phyloP scores from a whole-genome alignment of 2,888 invertebrate genomes.

The Tupiocoris notatus region DNA sequence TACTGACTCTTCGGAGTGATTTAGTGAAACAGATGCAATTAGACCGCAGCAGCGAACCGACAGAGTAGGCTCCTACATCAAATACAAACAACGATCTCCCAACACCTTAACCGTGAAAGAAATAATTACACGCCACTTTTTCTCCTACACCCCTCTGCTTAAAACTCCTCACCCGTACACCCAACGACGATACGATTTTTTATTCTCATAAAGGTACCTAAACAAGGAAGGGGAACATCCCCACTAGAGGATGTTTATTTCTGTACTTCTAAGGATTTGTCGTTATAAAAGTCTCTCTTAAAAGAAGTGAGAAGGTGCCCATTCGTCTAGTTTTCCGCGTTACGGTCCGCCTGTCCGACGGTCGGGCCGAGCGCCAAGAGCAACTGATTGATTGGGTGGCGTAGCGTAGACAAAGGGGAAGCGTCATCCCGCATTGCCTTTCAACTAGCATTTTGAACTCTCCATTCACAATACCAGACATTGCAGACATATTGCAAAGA shows the following conservation, averaged over 20 bases:
- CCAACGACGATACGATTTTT: background rate
- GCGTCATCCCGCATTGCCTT: background rate
- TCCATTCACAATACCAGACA: no score
- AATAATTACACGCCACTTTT: conserved; percentile 39
- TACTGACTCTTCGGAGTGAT: no score
- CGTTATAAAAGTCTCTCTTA: background rate
- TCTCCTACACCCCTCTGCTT: background rate
- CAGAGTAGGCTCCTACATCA: conserved; percentile 28
- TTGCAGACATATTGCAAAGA: no score
- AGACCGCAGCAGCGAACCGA: conserved; percentile 28
- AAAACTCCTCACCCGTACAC: no score
- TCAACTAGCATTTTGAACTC: no score
- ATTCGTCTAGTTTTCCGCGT: background rate
- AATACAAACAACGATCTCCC: conserved; percentile 37
- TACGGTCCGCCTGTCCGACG: background rate
- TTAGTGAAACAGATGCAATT: conserved; percentile 41
- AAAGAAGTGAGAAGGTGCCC: background rate
- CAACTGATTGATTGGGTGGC: background rate
- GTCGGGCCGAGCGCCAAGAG: background rate
- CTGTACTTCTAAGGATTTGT: background rate
- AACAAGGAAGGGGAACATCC: background rate
- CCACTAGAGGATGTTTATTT: background rate
- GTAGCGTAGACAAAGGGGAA: background rate
- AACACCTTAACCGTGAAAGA: conserved; percentile 42
- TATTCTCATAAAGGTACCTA: no score